Evolutionary conservation across 2,113 vertebrate species (phyloP), one percentile per base, ranked within the genome.

Genomic region (Saguinus imperator): DNA sequence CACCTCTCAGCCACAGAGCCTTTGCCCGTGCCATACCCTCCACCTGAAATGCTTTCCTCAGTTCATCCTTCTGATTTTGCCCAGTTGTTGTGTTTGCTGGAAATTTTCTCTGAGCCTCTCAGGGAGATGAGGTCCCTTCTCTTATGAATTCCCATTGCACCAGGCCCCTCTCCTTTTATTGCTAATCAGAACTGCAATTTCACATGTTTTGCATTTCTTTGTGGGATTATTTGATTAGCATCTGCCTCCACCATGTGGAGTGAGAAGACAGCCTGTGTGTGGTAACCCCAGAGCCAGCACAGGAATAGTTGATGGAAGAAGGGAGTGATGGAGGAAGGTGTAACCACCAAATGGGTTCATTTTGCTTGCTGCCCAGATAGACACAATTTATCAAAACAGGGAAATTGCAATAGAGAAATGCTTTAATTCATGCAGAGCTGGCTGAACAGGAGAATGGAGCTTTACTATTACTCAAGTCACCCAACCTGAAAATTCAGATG

Each of bases 161-260:
- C 18, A 35, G 82, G 37, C n/a, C 50, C 29, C 86, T 61, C n/a
- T 76, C 50, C n/a, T 66, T 83, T 91, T 10, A 35, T 0, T 27
- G 83, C 50, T 77, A 55, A 93, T 85, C 64, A 45, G 87, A 81
- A 37, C 4, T 70, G 27, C n/a, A 37, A 7, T 80, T 91, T 73
- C 89, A n/a, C 89, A 40, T 52, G 25, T n/a, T 61, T 75, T 57
- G 1, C 55, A 11, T 93, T 37, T 94, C 25, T 76, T 57, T 32
- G 55, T 61, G 61, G 82, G 81, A 37, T 40, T 77, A 25, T 93
- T 93, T 88, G 96, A 96, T 91, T 45, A 68, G 85, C 6, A 1
- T 21, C 79, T 52, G 40, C 29, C 86, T 91, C 55, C 40, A 18
- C 48, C n/a, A n/a, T 68, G n/a, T 45, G 27, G 37, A 43, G 18